Evolutionary conservation across 2,797 vertebrate genomes (phyloP).

Genomic region (Orientallactaga sibirica): DNA sequence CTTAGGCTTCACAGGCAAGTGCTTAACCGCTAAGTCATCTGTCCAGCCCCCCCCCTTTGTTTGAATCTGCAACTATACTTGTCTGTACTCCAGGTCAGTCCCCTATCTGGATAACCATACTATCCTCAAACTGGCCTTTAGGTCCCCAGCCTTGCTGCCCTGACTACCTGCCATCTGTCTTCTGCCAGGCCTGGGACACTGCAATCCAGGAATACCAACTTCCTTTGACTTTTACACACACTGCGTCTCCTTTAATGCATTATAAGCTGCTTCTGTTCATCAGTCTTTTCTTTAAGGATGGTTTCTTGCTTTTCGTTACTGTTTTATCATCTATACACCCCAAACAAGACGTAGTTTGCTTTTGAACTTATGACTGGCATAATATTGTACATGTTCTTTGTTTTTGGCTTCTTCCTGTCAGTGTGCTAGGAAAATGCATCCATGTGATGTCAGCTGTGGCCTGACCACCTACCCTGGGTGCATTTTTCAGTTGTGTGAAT

Average conservation of each 20-base stretch:
- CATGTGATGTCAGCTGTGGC: background rate
- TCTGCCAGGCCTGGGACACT: background rate
- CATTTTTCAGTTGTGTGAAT: background rate
- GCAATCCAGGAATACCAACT: background rate
- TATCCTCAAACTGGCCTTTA: background rate
- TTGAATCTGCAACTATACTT: background rate
- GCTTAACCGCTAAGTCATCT: background rate
- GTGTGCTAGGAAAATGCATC: background rate
- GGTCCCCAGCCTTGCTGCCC: background rate
- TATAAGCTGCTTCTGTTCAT: background rate
- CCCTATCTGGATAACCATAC: background rate
- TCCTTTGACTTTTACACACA: background rate
- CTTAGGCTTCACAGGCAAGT: too few species aligned
- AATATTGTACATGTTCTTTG: background rate
- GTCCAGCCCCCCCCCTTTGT: background rate
- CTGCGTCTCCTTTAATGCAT: background rate
- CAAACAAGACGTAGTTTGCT: background rate
- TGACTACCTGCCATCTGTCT: background rate
- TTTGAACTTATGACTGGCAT: background rate
- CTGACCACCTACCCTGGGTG: background rate
- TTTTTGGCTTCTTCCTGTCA: slow-evolving; percentile 1
- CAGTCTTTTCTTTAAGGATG: background rate
- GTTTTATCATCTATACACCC: background rate
- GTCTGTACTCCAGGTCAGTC: background rate
- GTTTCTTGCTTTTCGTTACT: background rate